Evolutionary conservation across 1,140 invertebrate species (phyloP), one percentile per base, ranked within the genome.

Genomic region (Procambarus clarkii): DNA sequence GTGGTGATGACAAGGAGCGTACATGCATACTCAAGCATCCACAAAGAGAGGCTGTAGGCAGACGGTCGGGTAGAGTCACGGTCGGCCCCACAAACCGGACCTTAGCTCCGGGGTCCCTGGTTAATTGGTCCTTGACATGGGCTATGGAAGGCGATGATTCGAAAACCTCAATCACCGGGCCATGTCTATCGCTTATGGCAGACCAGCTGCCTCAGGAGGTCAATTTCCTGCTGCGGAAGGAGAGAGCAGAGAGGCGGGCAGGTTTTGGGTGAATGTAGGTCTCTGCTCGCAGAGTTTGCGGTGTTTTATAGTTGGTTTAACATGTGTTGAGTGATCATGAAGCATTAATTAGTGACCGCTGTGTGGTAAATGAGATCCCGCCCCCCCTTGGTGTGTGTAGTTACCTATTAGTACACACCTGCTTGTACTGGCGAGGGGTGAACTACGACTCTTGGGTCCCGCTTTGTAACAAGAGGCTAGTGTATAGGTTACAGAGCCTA

Each of bases 21-120:
- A 86, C 86, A 88, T 80, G 77, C 86, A 88, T 69, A 81, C 78
- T 54, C 86, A 81, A 79, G 77, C 86, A 88, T 24, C 60, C 60
- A 80, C 77, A 88, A 64, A 80, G 86, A 80, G 24, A 44, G 77
- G 21, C 21, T 79, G 60, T 64, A 78, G 86, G 76, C 50, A 34
- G 54, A 78, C 46, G n/a, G 48, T 3, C 71, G 2, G 50, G 74
- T 7, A 46, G 15, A 64, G 74, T 79, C 74, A 88, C 54, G 86
- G 8, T 18, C n/a, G 77, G 76, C 4, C 21, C 69, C 69, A 34
- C 69, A 74, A 74, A 74, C 69, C 69, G 69, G 69, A 74, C 24
- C 8, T 11, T 24, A 74, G 21, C 69, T 5, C n/a, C 69, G 24
- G 64, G 64, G 64, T 69, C 64, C 24, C 69, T 21, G 24, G n/a